Base-by-base conservation (phyloP, 1,140 invertebrate genomes). In the Trichonephila clavata region DNA sequence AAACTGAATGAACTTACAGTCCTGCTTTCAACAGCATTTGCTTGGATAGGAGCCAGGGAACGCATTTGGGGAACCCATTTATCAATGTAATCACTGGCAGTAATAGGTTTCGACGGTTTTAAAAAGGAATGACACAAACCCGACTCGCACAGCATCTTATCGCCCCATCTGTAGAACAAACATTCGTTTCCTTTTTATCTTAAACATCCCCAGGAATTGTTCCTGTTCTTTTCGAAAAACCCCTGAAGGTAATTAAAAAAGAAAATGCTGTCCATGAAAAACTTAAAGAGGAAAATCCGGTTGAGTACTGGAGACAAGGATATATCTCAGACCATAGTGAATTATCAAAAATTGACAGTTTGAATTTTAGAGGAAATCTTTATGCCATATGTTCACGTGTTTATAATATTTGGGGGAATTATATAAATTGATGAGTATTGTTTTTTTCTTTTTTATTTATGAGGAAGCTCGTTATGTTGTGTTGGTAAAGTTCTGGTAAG, bases 1-100 rank as follows among this genome's bases (percentile, higher is more conserved):
- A n/a, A 68, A n/a, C 24, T 27, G 65, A 77, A 20, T 18, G 71
- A 39, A 77, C 71, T 16, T 16, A 1, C 1, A 14, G 13, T 5
- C 18, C 27, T 77, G 71, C 27, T 77, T 77, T 77, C 32, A 39
- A 77, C 71, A 32, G 4, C 3, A 32, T 3, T 32, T 39, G 18
- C 16, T 77, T 77, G 71, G 71, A 77, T 16, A 27, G 27, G 27
- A 39, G 24, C 71, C 71, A 77, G 71, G 27, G 1, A 77, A 32
- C 24, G 68, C 14, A 32, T 77, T 39, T 39, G 27, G 71, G 71
- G 27, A 59, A 63, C 0, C 4, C 84, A 61, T 57, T 61, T 7
- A 63, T 86, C 84, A 32, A 7, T 86, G 7, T 86, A 86, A 86
- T 86, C 84, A 86, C 24, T 57, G 60, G 8, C 39, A 61, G 20